Base-by-base conservation (phyloP, 1,140 invertebrate species). In the Spodoptera frugiperda region DNA sequence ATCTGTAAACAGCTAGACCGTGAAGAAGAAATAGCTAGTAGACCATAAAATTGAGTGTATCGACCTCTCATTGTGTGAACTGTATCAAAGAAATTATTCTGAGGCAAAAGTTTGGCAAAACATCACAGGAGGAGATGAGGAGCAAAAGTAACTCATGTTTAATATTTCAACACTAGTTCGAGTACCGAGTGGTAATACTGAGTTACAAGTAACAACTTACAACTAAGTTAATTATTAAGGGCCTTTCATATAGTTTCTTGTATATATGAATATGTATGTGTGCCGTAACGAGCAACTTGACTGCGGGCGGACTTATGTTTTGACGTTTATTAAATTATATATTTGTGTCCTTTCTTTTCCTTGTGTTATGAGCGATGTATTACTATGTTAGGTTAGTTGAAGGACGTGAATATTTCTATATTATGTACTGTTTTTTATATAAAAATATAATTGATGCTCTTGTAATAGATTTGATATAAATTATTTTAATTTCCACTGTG, bases 301-400 rank as follows among this genome's bases (percentile, higher is more conserved):
- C 17, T 65, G 19, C 39, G 15, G 17, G 19, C 17, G 19, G 44
- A 48, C 61, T 65, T 65, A 17, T 65, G 39, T 65, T 65, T 46
- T 65, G 61, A 65, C 44, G 61, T 65, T 65, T 65, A 65, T 65
- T 46, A 21, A 65, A 65, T 65, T 48, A 65, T 48, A 65, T 48
- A 30, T 48, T 39, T 48, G 14, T 59, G 57, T 59, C 54, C 2
- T 15, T 17, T 15, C 39, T 61, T 65, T 65, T 48, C 61, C 44
- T 63, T 63, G 30, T 65, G 12, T 15, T 12, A 21, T 21, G 44
- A 48, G 39, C 48, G 19, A 44, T n/a, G 57, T 55, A 25, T 19
- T 39, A 8, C 14, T 53, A 53, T 53, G 17, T 53, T 17, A 53
- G 9, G 49, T 39, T 39, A 39, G 33, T 39, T 39, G 33, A 39